phyloP scores from a whole-genome alignment of 2,113 vertebrate species.

The Lepus europaeus region DNA sequence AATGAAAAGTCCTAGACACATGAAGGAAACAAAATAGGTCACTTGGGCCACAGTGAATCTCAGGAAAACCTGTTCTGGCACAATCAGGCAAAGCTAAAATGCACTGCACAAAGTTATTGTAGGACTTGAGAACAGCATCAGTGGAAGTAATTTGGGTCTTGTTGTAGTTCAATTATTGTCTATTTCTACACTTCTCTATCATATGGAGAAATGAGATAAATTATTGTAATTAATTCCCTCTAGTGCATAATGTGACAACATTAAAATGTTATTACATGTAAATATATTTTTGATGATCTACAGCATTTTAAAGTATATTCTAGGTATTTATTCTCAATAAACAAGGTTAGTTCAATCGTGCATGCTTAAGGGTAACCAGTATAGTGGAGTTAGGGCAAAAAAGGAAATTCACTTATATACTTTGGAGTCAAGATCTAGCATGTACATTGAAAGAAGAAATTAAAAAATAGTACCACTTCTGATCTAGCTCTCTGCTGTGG shows the following conservation, averaged over 20 bases:
- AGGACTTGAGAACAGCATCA: constrained; percentile 24
- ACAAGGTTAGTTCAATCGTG: background rate
- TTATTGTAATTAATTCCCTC: constrained; percentile 61
- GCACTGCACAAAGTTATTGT: background rate
- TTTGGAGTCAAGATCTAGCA: background rate
- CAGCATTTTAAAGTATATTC: constrained; percentile 51
- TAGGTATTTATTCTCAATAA: constrained; percentile 31
- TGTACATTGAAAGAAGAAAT: background rate
- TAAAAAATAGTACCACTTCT: background rate
- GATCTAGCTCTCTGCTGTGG: too few species aligned
- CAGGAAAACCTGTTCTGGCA: constrained; percentile 66
- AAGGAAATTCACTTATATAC: background rate
- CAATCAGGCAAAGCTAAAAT: constrained; percentile 54
- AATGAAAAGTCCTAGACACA: constrained; percentile 52
- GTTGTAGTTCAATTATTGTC: constrained; percentile 20
- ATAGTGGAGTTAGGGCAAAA: background rate
- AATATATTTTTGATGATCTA: constrained; percentile 50
- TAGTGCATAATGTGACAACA: constrained; percentile 24
- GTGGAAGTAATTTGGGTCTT: constrained; percentile 25
- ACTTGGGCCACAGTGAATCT: constrained; percentile 50
- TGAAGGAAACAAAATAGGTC: constrained; percentile 74
- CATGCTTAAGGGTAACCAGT: background rate
- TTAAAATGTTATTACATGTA: constrained; percentile 52
- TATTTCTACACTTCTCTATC: constrained; percentile 49
- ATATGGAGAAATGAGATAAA: constrained; percentile 49